A percentile compares a stretch with the other conserved stretches of the same genome.
Evolutionary conservation across 2,113 vertebrate genomes (phyloP).

Genomic region (Ciconia maguari): DNA sequence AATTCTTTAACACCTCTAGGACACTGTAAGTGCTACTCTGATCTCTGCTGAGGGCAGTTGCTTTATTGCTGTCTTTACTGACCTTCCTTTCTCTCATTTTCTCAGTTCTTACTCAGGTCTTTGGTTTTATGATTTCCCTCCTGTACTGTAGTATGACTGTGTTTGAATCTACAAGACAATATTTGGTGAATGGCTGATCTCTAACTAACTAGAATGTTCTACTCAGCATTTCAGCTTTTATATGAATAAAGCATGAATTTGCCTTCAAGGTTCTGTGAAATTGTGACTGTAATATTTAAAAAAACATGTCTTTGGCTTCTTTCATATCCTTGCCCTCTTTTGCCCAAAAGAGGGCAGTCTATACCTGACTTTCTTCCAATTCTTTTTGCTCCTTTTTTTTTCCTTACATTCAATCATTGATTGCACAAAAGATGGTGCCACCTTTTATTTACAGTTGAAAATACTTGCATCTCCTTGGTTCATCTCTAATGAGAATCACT

Average conservation of each 20-base stretch:
- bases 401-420: neutral
- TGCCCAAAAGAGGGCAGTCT: slow-evolving; percentile 58
- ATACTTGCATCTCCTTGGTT: neutral
- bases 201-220: neutral
- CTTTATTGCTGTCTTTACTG: neutral
- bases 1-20: neutral
- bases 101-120: neutral
- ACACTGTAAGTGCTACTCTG: neutral
- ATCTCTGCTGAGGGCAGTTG: neutral
- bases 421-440: neutral
- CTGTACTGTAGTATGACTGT: neutral
- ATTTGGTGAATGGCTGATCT: neutral
- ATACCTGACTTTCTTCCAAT: neutral
- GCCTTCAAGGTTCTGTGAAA: neutral
- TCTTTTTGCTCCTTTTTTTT: neutral
- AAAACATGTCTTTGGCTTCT: neutral
- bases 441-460: neutral
- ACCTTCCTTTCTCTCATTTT: neutral
- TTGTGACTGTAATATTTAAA: neutral
- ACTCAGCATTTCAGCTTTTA: neutral
- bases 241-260: slow-evolving; percentile 11
- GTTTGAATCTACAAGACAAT: neutral
- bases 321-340: neutral
- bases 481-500: neutral
- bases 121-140: neutral